A percentile compares a stretch with the other conserved stretches of the same genome.
phyloP scores from a whole-genome alignment of 2,113 vertebrate species.

The Aegithalos caudatus region DNA sequence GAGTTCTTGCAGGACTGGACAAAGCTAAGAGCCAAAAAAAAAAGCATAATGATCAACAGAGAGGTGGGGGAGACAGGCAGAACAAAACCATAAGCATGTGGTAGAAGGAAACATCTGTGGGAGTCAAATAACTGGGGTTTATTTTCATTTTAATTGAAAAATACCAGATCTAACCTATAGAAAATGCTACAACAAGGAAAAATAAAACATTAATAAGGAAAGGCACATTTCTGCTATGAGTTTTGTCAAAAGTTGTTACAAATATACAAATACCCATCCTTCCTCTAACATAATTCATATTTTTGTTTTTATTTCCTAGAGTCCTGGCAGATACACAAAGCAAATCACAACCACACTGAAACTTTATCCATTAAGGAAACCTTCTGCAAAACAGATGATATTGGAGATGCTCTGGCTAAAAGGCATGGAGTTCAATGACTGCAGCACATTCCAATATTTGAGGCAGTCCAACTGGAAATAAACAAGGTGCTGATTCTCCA shows the following conservation, averaged over 20 bases:
- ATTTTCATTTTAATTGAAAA: not conserved
- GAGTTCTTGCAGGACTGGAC: not conserved
- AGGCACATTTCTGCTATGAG: not conserved
- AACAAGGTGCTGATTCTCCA: not conserved
- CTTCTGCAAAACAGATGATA: not conserved
- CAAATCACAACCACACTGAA: not conserved
- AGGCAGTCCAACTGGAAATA: not conserved
- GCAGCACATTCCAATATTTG: not conserved
- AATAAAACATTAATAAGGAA: not conserved
- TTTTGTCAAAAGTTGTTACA: not conserved
- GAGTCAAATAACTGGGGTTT: not conserved
- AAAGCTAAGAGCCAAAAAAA: not conserved
- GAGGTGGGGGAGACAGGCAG: not conserved
- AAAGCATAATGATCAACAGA: not conserved
- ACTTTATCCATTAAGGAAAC: not conserved
- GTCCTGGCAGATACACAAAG: not conserved
- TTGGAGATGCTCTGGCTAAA: not conserved
- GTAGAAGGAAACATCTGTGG: not conserved
- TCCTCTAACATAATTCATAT: not conserved
- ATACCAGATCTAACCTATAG: not conserved
- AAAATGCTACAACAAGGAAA: not conserved
- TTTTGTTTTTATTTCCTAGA: conserved; percentile 4
- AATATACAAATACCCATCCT: not conserved
- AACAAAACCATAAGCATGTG: not conserved
- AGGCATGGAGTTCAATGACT: not conserved